Percentiles rank a stretch among this genome's conserved stretches.
phyloP scores from a whole-genome alignment of 2,888 invertebrate genomes.

The Drosophila paramelanica region DNA sequence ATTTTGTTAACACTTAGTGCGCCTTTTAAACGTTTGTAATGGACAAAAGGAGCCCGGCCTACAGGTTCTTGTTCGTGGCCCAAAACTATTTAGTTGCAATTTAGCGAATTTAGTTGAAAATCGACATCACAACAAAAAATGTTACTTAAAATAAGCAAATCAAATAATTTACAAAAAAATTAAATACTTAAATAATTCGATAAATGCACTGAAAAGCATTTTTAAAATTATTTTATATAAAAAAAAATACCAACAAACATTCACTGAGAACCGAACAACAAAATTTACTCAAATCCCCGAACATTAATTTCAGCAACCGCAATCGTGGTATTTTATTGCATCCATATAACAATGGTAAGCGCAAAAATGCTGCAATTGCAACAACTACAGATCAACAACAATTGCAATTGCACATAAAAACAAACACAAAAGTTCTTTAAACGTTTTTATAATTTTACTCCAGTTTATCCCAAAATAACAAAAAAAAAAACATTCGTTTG shows the following conservation, averaged over 20 bases:
- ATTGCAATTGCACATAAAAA: conserved; percentile 64
- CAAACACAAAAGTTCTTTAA: conserved; percentile 23
- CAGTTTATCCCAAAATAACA: conserved; percentile 7
- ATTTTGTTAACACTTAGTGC: conserved; percentile 69
- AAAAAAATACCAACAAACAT: conserved; percentile 29
- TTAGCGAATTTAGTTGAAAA: conserved; percentile 53
- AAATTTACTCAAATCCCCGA: conserved; percentile 75
- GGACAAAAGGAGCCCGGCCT: conserved; percentile 77
- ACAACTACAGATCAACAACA: conserved; percentile 55
- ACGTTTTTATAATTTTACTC: conserved; percentile 18
- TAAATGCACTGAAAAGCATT: conserved; percentile 32
- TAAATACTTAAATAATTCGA: conserved; percentile 29
- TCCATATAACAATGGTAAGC: conserved; percentile 88
- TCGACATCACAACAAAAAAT: conserved; percentile 33
- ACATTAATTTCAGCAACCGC: conserved; percentile 84
- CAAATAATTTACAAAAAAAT: conserved; percentile 5
- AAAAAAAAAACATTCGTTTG: conserved; percentile 25
- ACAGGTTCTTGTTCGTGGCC: conserved; percentile 44
- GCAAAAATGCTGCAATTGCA: conserved; percentile 78
- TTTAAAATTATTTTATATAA: conserved; percentile 14
- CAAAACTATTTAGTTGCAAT: conserved; percentile 39
- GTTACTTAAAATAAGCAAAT: conserved; percentile 25
- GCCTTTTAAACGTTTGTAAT: conserved; percentile 76
- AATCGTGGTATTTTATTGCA: conserved; percentile 86
- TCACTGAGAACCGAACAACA: conserved; percentile 47